Conservation (phyloP, 30 jellyfish, hydroid and myxozoan species). For the Turritopsis dohrnii region DNA sequence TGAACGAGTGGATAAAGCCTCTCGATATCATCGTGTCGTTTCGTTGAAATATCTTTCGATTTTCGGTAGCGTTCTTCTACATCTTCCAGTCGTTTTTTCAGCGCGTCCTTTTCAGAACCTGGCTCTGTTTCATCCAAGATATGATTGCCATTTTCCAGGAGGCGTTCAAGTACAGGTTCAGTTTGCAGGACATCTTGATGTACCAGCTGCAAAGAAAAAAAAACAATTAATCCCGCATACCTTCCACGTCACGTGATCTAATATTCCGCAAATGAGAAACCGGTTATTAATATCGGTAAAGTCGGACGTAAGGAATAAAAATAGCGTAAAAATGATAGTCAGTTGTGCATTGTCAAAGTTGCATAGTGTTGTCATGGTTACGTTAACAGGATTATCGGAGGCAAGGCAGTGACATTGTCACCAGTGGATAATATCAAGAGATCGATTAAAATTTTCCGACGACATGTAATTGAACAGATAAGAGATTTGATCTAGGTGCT, state of each 20-base stretch:
- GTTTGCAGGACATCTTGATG: constrained; percentile 72
- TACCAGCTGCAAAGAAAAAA: constrained; percentile 35
- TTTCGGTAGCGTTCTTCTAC: constrained; percentile 53
- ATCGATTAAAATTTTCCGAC: background rate
- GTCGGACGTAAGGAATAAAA: background rate
- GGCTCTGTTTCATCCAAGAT: constrained; percentile 55
- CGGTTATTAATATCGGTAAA: background rate
- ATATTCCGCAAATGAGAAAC: background rate
- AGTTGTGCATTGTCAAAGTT: background rate
- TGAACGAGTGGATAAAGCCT: constrained; percentile 50
- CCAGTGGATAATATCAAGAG: no score
- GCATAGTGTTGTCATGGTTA: background rate
- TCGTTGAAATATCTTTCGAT: constrained; percentile 37
- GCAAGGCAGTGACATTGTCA: background rate
- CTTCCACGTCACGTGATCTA: background rate
- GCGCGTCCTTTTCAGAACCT: constrained; percentile 61
- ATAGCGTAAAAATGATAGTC: background rate
- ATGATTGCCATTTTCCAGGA: constrained; percentile 65
- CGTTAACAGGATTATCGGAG: background rate
- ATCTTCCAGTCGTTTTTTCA: constrained; percentile 47
- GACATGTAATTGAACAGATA: background rate
- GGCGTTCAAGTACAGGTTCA: constrained; percentile 77
- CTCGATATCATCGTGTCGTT: constrained; percentile 57
- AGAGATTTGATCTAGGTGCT: background rate
- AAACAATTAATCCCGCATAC: constrained; percentile 2